Conservation (phyloP, 2,797 vertebrate genomes). For the Sphenopsis melanotis region DNA sequence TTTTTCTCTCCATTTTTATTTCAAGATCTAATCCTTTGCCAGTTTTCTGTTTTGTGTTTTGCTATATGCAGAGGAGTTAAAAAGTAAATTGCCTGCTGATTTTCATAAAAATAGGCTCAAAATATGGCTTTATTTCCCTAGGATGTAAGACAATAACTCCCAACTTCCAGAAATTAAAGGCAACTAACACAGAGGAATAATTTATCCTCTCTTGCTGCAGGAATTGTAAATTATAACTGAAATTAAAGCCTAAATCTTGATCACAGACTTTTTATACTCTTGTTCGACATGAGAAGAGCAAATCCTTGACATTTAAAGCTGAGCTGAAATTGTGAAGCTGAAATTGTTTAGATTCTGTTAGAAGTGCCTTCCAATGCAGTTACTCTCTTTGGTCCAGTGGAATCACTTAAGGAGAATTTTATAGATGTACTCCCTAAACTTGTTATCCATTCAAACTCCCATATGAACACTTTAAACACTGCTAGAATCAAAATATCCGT, state of each 20-base stretch:
- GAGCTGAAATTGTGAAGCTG: neutral
- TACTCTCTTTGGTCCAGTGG: neutral
- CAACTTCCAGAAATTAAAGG: neutral
- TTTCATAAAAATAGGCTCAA: neutral
- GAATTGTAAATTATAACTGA: constrained; percentile 17
- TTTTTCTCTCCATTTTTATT: neutral
- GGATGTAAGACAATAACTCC: neutral
- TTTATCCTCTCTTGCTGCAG: neutral
- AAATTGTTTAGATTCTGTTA: neutral
- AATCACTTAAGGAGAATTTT: constrained; percentile 5
- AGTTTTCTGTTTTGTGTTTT: neutral
- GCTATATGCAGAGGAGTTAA: neutral
- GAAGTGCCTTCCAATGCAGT: neutral
- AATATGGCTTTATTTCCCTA: neutral
- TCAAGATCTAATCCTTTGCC: neutral
- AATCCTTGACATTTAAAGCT: constrained; percentile 11
- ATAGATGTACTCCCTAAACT: neutral
- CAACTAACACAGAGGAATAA: neutral
- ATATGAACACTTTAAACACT: neutral
- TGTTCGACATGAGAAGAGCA: neutral
- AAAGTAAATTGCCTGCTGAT: neutral
- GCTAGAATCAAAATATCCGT: neutral
- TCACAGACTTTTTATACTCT: neutral
- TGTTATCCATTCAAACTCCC: neutral
- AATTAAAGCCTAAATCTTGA: neutral